Base-by-base conservation (phyloP, 37 sponge, comb jelly and placozoan genomes). In the Hormiphora californensis region DNA sequence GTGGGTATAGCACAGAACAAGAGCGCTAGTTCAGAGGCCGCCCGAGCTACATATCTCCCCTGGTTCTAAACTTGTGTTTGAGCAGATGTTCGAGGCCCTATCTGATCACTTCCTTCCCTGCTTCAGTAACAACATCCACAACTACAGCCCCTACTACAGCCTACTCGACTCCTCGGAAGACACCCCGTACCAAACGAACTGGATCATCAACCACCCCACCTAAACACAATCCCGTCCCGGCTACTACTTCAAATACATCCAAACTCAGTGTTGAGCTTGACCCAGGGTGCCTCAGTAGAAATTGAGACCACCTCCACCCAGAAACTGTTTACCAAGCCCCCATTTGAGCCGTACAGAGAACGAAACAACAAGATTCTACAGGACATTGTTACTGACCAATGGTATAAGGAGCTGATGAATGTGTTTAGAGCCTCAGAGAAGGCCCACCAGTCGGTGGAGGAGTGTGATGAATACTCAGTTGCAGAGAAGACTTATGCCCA, bases 401-500 rank as follows among this genome's bases (percentile, higher is more conserved):
- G 81, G 81, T 73, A 73, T 19, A 73, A 73, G 23, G 81, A 73
- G 35, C 81, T 73, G 0, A 22, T 73, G 81, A 22, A 33, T 40
- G 81, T 73, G 81, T 73, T 73, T 46, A 37, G 44, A 40, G 81
- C 81, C 0, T 43, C 81, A 40, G 81, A 73, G 81, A 73, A 73
- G 23, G 81, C 38, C 2, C 81, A 73, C 25, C 81, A 73, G 25
- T 28, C 81, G 21, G 81, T 73, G 2, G 39, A 27, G 46, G 81
- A 73, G 23, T 73, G 81, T 28, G 81, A 73, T 43, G 44, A 73
- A 46, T 2, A 28, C 3, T 28, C 31, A 28, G 67, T 36, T 15
- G 67, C 67, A 19, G 67, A 65, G 28, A 43, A 73, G 25, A 73
- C 40, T 46, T 36, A 40, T 17, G 81, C 81, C 44, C 36, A 73